Conservation (phyloP, 2,888 invertebrate species). For the Pheosia tremula region DNA sequence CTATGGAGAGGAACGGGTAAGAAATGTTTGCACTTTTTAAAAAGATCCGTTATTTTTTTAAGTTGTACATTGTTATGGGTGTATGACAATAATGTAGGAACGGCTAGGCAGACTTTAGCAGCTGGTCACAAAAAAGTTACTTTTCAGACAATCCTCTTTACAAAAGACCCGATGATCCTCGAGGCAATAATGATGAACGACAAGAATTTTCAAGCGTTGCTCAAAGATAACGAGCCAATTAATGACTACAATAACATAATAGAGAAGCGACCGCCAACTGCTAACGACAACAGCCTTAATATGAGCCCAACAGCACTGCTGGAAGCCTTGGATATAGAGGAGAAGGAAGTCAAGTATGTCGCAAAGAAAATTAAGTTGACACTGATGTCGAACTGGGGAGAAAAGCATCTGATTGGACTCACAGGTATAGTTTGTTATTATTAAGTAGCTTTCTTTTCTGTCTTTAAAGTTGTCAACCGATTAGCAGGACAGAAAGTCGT, state of each 20-base stretch:
- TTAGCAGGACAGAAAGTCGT: no score
- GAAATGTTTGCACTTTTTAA: no score
- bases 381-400: slow-evolving; percentile 87
- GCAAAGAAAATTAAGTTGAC: slow-evolving; percentile 80
- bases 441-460: no score
- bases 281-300: slow-evolving; percentile 69
- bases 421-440: slow-evolving; percentile 65
- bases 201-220: slow-evolving; percentile 68
- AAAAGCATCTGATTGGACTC: slow-evolving; percentile 84
- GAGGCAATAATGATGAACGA: slow-evolving; percentile 75
- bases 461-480: no score
- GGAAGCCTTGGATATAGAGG: slow-evolving; percentile 44
- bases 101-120: no score
- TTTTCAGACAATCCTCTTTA: slow-evolving; percentile 91
- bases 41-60: no score
- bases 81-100: no score
- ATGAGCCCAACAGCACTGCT: slow-evolving; percentile 53
- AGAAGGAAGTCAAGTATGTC: slow-evolving; percentile 60
- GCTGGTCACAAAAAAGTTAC: not conserved
- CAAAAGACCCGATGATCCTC: slow-evolving; percentile 89
- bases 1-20: no score
- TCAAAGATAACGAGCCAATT: slow-evolving; percentile 69
- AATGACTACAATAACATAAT: slow-evolving; percentile 45
- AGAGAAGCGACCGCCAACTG: slow-evolving; percentile 85
- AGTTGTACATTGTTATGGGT: no score